Base-by-base conservation (phyloP, 1,140 invertebrate genomes). In the Pantala flavescens region DNA sequence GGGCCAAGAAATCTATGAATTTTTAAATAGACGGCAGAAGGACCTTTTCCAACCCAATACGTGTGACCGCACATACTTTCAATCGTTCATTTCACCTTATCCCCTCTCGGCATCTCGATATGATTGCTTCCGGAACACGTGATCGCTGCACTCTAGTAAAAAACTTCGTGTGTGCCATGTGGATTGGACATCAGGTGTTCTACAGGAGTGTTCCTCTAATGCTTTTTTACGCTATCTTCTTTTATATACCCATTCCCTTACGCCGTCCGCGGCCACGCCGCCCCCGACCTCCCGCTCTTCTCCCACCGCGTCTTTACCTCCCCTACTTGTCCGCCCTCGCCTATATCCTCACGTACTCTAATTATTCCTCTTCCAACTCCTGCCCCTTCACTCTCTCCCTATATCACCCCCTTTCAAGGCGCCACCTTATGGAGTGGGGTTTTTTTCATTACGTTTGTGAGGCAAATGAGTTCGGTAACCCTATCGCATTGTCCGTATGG, bases 151-250 rank as follows among this genome's bases (percentile, higher is more conserved):
- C 49, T 19, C n/a, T 63, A 12, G 49, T 16, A 63, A 63, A 21
- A 63, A 63, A 63, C 16, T 5, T 21, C 10, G 43, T 63, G 49
- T 16, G 49, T 63, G 49, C 49, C 49, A 63, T 63, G 49, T 63
- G 49, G 49, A 63, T 63, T n/a, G 49, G 49, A 63, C 49, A 63
- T 63, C 49, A 63, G 49, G 49, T 63, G 49, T 63, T 63, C 49
- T 63, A 63, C n/a, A 63, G 49, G 49, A 21, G 49, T 63, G 49
- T 63, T 63, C 43, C 43, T 9, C 14, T 21, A 21, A 21, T 63
- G 49, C n/a, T 16, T 63, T 16, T 63, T 63, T 16, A 21, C n/a
- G n/a, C 16, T 63, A 19, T 63, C n/a, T 63, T 63, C n/a, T 12
- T 12, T 12, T 21, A 7, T 63, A 1, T 1, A 19, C 49, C 49